Percentiles rank a stretch among this genome's conserved stretches.
Conservation (phyloP, 1,140 invertebrate genomes). For the Zaprionus ghesquierei region DNA sequence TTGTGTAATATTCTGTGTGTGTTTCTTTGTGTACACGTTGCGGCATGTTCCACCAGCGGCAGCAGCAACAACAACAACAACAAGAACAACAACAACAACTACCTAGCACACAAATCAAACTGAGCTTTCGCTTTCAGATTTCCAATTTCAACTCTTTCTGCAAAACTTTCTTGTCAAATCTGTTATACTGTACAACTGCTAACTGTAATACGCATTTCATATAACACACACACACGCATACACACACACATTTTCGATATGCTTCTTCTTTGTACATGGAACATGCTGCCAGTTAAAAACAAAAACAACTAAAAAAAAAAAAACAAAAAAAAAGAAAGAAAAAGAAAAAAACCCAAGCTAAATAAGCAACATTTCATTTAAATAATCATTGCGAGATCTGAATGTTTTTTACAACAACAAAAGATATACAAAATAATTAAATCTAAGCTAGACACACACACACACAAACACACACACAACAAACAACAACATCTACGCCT, state of each 20-base stretch:
- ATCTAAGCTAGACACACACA: conserved; percentile 40
- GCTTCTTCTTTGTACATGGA: conserved; percentile 13
- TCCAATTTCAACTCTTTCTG: neutral
- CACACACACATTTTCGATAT: conserved; percentile 1
- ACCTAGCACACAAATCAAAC: conserved; percentile 4
- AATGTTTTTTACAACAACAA: conserved; percentile 66
- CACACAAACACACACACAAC: conserved; percentile 27
- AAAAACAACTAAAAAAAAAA: conserved; percentile 14
- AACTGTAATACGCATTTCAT: conserved; percentile 15
- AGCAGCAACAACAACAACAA: neutral
- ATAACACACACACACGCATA: neutral
- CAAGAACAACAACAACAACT: conserved; percentile 1
- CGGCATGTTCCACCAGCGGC: conserved; percentile 57
- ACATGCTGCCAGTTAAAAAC: conserved; percentile 37
- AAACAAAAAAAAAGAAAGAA: conserved; percentile 13
- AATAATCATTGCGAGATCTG: conserved; percentile 69
- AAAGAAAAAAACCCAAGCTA: conserved; percentile 3
- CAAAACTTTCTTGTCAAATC: conserved; percentile 6
- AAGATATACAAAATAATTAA: conserved; percentile 37
- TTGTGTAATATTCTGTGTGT: conserved; percentile 53
- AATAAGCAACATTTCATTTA: conserved; percentile 37
- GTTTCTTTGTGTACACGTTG: conserved; percentile 59
- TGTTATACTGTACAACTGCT: conserved; percentile 19
- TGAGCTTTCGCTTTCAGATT: neutral
- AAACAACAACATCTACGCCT: conserved; percentile 3